These are phyloP conservation scores for Lanius ludovicianus DNA, from an alignment of 2,113 vertebrate genomes.

Conservation along the genomic window DNA sequence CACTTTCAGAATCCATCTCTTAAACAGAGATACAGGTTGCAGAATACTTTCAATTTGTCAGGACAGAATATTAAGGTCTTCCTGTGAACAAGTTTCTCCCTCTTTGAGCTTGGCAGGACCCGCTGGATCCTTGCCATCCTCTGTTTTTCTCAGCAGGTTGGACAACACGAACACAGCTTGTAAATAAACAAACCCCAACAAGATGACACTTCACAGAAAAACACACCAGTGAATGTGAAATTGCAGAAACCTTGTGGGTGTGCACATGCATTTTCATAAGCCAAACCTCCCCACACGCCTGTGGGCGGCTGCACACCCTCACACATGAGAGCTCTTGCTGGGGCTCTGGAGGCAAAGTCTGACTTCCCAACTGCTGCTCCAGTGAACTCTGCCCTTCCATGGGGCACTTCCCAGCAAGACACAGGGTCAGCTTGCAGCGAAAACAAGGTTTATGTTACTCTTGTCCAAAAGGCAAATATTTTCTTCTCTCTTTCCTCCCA, in stretches of 20 bases:
- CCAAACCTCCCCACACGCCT: neutral
- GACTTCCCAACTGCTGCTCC: neutral
- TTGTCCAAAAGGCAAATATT: conserved; percentile 1
- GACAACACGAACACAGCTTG: neutral
- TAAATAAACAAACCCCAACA: conserved; percentile 46
- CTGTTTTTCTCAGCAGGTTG: conserved; percentile 39
- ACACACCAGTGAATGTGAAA: neutral
- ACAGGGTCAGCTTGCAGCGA: neutral
- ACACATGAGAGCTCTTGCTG: neutral
- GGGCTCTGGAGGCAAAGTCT: neutral
- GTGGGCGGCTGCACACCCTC: neutral
- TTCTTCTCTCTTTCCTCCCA: neutral
- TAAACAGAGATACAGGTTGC: neutral
- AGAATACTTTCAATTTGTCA: neutral
- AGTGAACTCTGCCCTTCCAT: neutral
- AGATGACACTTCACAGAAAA: neutral
- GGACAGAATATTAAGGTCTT: conserved; percentile 1
- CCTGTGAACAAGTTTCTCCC: neutral
- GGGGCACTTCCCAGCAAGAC: neutral
- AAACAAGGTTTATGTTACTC: neutral
- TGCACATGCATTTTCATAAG: conserved; percentile 10
- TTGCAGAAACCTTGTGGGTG: neutral
- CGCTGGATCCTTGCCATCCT: neutral
- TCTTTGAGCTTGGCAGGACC: conserved; percentile 22
- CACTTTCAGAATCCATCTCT: conserved; percentile 10